Evolutionary conservation across 2,888 invertebrate genomes (phyloP).

Genomic region (Pycnomerus fuliginosus): DNA sequence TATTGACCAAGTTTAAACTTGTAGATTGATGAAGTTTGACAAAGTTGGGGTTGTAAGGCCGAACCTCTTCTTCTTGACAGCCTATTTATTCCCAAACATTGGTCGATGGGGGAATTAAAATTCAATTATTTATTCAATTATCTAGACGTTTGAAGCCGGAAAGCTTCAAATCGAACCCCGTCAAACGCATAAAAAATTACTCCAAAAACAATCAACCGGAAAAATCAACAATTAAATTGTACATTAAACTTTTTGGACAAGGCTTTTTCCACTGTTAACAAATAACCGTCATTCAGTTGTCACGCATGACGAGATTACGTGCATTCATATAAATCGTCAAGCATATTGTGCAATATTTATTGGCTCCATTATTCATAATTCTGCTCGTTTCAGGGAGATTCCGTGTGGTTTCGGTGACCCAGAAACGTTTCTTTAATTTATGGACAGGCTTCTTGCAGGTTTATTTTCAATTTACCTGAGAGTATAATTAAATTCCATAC

Average conservation of each 20-base stretch:
- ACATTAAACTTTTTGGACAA: no score
- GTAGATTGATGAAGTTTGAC: slow-evolving; percentile 28
- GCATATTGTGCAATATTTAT: no score
- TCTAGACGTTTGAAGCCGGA: slow-evolving; percentile 12
- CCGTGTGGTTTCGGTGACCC: no score
- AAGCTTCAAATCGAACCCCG: slow-evolving; percentile 14
- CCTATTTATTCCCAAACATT: slow-evolving; percentile 30
- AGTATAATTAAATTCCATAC: slow-evolving; percentile 16
- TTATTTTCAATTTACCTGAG: slow-evolving; percentile 14
- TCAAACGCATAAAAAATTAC: slow-evolving; percentile 4
- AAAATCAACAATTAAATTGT: no score
- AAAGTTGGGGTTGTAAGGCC: slow-evolving; percentile 15
- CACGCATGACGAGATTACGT: no score
- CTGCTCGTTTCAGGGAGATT: no score
- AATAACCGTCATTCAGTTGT: no score
- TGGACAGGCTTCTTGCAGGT: slow-evolving; percentile 1
- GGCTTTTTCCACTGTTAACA: no score
- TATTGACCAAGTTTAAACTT: slow-evolving; percentile 20
- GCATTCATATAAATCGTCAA: no score
- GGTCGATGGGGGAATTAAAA: slow-evolving; percentile 28
- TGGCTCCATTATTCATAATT: no score
- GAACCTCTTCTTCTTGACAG: slow-evolving; percentile 24
- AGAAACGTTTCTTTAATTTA: no score
- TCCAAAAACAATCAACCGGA: no score
- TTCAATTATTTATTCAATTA: slow-evolving; percentile 35